These are phyloP conservation scores for Mystacornis crossleyi DNA, from an alignment of 2,113 vertebrate species.

Conservation along the genomic window DNA sequence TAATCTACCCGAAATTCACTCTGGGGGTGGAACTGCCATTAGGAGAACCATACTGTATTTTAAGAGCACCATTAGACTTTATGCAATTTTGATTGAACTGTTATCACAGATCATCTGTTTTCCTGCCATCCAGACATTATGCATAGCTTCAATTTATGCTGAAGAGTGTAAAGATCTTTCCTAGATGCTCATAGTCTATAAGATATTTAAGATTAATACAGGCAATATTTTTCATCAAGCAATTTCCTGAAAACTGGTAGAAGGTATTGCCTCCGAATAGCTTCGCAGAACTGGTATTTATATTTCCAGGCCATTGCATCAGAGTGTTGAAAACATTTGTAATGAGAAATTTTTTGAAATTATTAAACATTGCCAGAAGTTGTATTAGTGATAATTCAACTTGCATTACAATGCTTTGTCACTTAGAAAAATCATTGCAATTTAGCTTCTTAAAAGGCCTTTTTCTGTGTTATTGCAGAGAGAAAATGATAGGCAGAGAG, in stretches of 20 bases:
- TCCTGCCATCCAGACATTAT: neutral
- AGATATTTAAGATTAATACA: neutral
- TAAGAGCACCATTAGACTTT: neutral
- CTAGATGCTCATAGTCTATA: neutral
- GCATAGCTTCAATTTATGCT: neutral
- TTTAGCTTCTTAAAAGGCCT: neutral
- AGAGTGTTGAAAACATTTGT: neutral
- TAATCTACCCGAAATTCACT: neutral
- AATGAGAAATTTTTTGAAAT: neutral
- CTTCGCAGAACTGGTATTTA: neutral
- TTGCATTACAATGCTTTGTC: neutral
- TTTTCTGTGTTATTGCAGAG: neutral
- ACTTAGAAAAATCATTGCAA: neutral
- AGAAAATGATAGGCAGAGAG: neutral
- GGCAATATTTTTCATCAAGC: neutral
- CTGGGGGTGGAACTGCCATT: neutral
- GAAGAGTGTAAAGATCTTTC: neutral
- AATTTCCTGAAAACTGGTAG: neutral
- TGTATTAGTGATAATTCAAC: neutral
- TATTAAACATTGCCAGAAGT: neutral
- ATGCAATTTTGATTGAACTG: constrained; percentile 7
- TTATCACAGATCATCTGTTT: neutral
- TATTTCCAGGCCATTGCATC: neutral
- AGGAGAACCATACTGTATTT: neutral
- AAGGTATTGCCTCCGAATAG: too few species aligned